These are phyloP conservation scores for Petrolisthes cinctipes DNA, from an alignment of 2,888 invertebrate species.

Conservation along the genomic window DNA sequence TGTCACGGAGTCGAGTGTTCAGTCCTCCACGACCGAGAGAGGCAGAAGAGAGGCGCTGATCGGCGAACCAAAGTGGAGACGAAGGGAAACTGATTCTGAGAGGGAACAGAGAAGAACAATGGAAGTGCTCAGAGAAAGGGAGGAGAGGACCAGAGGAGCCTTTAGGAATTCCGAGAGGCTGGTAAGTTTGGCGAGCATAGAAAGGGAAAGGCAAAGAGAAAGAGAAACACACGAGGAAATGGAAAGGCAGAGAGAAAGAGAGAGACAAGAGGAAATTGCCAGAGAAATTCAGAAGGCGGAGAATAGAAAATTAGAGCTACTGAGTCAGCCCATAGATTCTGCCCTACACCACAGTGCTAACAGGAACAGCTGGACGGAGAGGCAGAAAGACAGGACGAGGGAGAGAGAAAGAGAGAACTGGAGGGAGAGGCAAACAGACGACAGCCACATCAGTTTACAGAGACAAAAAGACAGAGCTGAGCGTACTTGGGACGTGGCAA, in stretches of 20 bases:
- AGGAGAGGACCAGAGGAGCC: background rate
- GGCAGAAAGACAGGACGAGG: background rate
- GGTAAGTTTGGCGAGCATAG: background rate
- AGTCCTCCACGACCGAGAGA: too few relatives aligned
- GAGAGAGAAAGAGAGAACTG: background rate
- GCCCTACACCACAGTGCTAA: background rate
- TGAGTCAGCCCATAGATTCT: background rate
- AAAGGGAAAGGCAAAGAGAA: slow-evolving; percentile 19
- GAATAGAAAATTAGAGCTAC: slow-evolving; percentile 22
- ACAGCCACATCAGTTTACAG: slow-evolving; percentile 9
- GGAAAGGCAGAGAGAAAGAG: slow-evolving; percentile 23
- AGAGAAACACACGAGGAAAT: slow-evolving; percentile 14
- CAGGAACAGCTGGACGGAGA: background rate
- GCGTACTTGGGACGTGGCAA: slow-evolving; percentile 17
- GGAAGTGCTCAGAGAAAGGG: background rate
- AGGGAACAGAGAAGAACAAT: background rate
- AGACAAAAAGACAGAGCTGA: slow-evolving; percentile 40
- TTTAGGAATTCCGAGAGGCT: background rate
- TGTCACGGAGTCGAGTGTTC: too few relatives aligned
- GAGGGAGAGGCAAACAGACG: background rate
- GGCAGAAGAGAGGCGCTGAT: too few relatives aligned
- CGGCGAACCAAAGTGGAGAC: background rate
- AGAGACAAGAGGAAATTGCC: slow-evolving; percentile 23
- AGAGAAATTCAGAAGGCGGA: slow-evolving; percentile 44
- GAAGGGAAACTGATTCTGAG: background rate